Percentiles rank a stretch among this genome's conserved stretches.
Evolutionary conservation across 1,140 invertebrate species (phyloP).

Genomic region (Sinella curviseta): DNA sequence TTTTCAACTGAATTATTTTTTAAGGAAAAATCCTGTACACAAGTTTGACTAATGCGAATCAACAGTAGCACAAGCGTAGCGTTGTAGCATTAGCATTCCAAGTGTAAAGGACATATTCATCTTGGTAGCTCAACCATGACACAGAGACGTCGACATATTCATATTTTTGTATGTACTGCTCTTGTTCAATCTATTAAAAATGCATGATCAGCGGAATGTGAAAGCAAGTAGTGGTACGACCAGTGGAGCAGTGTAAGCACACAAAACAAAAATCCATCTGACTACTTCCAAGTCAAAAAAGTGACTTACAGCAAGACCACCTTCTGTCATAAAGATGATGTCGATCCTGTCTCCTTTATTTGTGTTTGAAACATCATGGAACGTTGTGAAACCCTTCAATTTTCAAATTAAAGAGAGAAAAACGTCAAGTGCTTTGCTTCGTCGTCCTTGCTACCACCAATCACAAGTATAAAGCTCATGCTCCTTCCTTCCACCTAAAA

Average conservation of each 20-base stretch:
- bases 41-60: neutral
- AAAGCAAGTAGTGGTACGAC: neutral
- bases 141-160: slow-evolving; percentile 14
- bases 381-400: neutral
- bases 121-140: slow-evolving; percentile 3
- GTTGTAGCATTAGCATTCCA: neutral
- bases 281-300: neutral
- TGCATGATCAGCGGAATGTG: slow-evolving; percentile 23
- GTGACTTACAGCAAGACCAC: neutral
- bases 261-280: neutral
- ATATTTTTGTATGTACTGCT: neutral
- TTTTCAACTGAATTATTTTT: neutral
- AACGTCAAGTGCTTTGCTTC: neutral
- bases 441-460: too few relatives aligned
- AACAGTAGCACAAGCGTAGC: neutral
- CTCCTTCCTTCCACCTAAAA: too few relatives aligned
- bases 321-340: neutral
- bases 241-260: neutral
- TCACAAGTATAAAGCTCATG: too few relatives aligned
- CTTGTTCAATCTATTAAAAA: neutral
- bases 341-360: neutral
- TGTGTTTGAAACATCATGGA: neutral
- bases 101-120: neutral
- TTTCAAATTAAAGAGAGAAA: neutral
- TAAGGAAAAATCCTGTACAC: neutral